A percentile compares a stretch with the other conserved stretches of the same genome.
Conservation (phyloP, 1,140 invertebrate species). For the Drosophila albomicans region DNA sequence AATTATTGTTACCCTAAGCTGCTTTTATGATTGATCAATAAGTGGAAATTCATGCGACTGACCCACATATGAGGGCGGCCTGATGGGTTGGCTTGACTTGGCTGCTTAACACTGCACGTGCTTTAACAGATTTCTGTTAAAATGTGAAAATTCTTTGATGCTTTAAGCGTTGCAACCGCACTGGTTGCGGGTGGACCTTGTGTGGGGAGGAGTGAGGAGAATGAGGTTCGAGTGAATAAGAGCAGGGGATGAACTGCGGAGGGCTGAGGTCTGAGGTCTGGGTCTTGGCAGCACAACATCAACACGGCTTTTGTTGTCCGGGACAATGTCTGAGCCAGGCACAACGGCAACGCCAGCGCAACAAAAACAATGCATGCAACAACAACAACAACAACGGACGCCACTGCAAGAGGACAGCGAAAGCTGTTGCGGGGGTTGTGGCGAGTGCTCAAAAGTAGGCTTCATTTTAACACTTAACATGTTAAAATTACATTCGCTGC, state of each 20-base stretch:
- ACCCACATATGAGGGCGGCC: constrained; percentile 22
- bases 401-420: constrained; percentile 27
- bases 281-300: constrained; percentile 45
- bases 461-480: constrained; percentile 82
- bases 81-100: not conserved
- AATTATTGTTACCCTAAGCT: constrained; percentile 1
- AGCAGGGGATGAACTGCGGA: too few species aligned
- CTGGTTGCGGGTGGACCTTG: not conserved
- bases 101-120: constrained; percentile 11
- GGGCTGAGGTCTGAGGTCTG: constrained; percentile 26
- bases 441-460: constrained; percentile 69
- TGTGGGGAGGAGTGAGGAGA: not conserved
- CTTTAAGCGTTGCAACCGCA: constrained; percentile 35
- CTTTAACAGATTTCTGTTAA: constrained; percentile 45
- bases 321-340: constrained; percentile 67
- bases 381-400: constrained; percentile 2
- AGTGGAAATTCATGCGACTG: not conserved
- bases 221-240: not conserved
- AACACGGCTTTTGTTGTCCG: constrained; percentile 67
- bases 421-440: constrained; percentile 20
- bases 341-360: constrained; percentile 25
- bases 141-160: constrained; percentile 16
- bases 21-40: constrained; percentile 14
- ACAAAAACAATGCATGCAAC: constrained; percentile 46
- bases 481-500: constrained; percentile 66